A percentile compares a stretch with the other conserved stretches of the same genome.
Evolutionary conservation across 2,888 invertebrate species (phyloP).

Genomic region (Thalpophila matura): DNA sequence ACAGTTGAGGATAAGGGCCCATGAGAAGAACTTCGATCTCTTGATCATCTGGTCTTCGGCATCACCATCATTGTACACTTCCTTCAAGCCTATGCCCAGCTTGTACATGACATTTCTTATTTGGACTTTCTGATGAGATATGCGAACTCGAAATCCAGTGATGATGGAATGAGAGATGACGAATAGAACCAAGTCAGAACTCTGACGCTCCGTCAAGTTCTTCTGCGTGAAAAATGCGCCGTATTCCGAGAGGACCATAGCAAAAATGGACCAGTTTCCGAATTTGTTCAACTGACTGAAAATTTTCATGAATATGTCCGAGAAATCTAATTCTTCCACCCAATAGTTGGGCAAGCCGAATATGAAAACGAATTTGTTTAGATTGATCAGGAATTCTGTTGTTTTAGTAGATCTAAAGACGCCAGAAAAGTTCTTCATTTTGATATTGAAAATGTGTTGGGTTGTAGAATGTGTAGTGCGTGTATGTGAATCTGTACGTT

Average conservation of each 20-base stretch:
- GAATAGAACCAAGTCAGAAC: conserved; percentile 41
- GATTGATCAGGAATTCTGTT: conserved; percentile 38
- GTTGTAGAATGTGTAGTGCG: background rate
- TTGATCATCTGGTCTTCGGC: conserved; percentile 44
- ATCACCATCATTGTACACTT: conserved; percentile 32
- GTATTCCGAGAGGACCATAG: conserved; percentile 32
- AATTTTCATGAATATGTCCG: conserved; percentile 40
- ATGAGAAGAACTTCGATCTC: conserved; percentile 35
- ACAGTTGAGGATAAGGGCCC: conserved; percentile 36
- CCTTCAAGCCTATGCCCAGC: conserved; percentile 39
- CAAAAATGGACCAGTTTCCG: conserved; percentile 28
- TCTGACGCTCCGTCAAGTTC: conserved; percentile 56
- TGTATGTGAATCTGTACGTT: conserved; percentile 6
- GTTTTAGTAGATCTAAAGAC: conserved; percentile 39
- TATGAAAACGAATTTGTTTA: conserved; percentile 46
- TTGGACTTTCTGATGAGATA: conserved; percentile 22
- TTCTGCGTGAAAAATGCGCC: conserved; percentile 60
- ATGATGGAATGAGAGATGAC: conserved; percentile 25
- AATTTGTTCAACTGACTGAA: conserved; percentile 23
- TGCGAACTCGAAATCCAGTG: conserved; percentile 23
- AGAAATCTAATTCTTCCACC: conserved; percentile 52
- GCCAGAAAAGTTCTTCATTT: conserved; percentile 35
- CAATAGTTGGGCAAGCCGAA: conserved; percentile 61
- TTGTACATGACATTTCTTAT: conserved; percentile 36
- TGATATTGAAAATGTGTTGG: background rate